Conservation (phyloP, 2,113 vertebrate genomes). For the Paramisgurnus dabryanus region DNA sequence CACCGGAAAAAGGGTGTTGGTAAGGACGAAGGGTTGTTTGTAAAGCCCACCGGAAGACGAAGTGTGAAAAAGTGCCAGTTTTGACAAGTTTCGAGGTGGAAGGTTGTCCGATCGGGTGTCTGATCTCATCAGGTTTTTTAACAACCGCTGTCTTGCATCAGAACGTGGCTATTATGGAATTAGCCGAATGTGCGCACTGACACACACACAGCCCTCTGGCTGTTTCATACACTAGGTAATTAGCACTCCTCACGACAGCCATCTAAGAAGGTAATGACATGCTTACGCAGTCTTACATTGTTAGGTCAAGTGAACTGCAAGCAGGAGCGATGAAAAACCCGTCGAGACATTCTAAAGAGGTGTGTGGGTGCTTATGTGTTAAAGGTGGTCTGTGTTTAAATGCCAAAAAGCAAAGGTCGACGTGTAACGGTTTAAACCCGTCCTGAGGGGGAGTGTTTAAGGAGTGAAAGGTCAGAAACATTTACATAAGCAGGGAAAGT, state of each 20-base stretch:
- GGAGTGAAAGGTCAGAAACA: slow-evolving; percentile 73
- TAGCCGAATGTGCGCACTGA: slow-evolving; percentile 18
- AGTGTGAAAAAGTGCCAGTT: slow-evolving; percentile 21
- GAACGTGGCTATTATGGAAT: slow-evolving; percentile 52
- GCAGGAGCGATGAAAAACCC: slow-evolving; percentile 23
- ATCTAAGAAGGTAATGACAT: slow-evolving; percentile 48
- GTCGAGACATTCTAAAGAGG: slow-evolving; percentile 25
- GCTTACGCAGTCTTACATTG: slow-evolving; percentile 46
- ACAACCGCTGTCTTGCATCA: slow-evolving; percentile 57
- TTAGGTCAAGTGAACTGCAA: slow-evolving; percentile 56
- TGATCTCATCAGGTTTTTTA: slow-evolving; percentile 59
- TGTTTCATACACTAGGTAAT: slow-evolving; percentile 43
- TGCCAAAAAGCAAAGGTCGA: slow-evolving; percentile 55
- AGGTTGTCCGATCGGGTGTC: slow-evolving; percentile 42
- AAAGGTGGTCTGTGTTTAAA: slow-evolving; percentile 63
- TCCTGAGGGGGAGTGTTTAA: slow-evolving; percentile 61
- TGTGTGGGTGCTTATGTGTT: slow-evolving; percentile 43
- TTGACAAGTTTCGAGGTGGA: slow-evolving; percentile 33
- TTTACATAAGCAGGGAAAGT: slow-evolving; percentile 64
- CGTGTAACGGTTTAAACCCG: slow-evolving; percentile 64
- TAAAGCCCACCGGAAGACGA: slow-evolving; percentile 38
- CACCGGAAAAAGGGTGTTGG: slow-evolving; percentile 71
- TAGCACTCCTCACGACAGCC: slow-evolving; percentile 49
- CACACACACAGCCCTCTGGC: slow-evolving; percentile 10
- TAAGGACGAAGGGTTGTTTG: slow-evolving; percentile 53